These are phyloP conservation scores for Oncorhynchus nerka DNA, from an alignment of 2,113 vertebrate genomes.

Conservation along the genomic window DNA sequence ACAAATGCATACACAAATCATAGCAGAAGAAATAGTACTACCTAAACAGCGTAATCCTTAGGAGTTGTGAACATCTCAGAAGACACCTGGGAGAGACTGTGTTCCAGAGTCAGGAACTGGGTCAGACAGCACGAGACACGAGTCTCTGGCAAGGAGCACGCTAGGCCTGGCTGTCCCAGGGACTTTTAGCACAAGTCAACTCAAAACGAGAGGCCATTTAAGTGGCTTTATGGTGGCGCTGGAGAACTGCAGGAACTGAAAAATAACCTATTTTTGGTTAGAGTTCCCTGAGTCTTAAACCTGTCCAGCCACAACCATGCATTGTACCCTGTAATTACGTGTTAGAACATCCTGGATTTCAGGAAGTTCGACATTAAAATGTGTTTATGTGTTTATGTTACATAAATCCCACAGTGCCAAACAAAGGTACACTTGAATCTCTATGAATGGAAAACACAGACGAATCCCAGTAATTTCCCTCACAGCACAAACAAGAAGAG, in stretches of 20 bases:
- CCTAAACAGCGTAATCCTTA: background rate
- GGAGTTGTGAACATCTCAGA: background rate
- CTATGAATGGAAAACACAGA: background rate
- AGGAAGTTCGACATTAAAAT: slow-evolving; percentile 20
- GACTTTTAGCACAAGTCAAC: background rate
- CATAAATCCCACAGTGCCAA: slow-evolving; percentile 21
- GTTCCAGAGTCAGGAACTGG: background rate
- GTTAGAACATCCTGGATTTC: slow-evolving; percentile 21
- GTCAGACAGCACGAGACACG: background rate
- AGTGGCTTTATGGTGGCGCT: slow-evolving; percentile 1
- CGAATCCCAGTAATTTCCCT: background rate
- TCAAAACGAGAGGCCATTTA: background rate
- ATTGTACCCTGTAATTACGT: slow-evolving; percentile 23
- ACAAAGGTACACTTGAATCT: slow-evolving; percentile 11
- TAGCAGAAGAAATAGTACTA: background rate
- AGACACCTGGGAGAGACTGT: background rate
- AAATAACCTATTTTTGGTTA: slow-evolving; percentile 1
- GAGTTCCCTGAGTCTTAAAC: background rate
- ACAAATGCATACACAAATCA: background rate
- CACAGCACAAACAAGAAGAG: background rate
- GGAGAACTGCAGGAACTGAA: background rate
- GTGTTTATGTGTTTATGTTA: slow-evolving; percentile 8
- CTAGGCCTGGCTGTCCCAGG: background rate
- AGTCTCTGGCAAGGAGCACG: background rate
- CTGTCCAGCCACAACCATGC: background rate